Percentiles rank a stretch among this genome's conserved stretches.
phyloP scores from a whole-genome alignment of 1,140 invertebrate species.

The Mylabris phalerata region DNA sequence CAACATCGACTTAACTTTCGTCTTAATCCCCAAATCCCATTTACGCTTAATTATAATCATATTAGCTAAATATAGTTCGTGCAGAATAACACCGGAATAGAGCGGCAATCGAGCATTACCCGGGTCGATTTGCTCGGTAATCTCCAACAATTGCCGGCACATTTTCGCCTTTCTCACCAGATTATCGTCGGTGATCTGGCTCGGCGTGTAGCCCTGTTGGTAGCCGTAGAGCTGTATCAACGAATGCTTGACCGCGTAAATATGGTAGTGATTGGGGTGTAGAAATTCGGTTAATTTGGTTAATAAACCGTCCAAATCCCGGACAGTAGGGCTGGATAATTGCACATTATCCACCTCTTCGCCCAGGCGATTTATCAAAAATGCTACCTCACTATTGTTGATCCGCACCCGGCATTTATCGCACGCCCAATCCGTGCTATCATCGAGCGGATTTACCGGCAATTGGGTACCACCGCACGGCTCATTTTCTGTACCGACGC shows the following conservation, averaged over 20 bases:
- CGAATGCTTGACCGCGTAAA: constrained; percentile 59
- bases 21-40: constrained; percentile 42
- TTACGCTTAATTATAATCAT: constrained; percentile 48
- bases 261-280: constrained; percentile 57
- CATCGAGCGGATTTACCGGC: constrained; percentile 56
- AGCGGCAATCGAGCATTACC: constrained; percentile 55
- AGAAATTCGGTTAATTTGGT: constrained; percentile 57
- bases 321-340: constrained; percentile 51
- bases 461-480: constrained; percentile 56
- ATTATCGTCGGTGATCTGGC: constrained; percentile 40
- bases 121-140: constrained; percentile 61
- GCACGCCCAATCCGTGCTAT: constrained; percentile 66
- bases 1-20: constrained; percentile 33
- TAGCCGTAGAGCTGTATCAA: constrained; percentile 61
- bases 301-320: constrained; percentile 54
- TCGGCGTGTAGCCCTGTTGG: constrained; percentile 42
- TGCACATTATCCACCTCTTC: constrained; percentile 65
- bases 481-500: constrained; percentile 46
- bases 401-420: constrained; percentile 57
- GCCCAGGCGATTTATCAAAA: constrained; percentile 55
- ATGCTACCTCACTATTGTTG: constrained; percentile 48
- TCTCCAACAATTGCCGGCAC: constrained; percentile 57
- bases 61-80: constrained; percentile 58
- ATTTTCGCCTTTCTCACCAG: constrained; percentile 53
- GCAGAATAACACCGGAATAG: constrained; percentile 62